Base-by-base conservation (phyloP, 2,888 invertebrate genomes). In the Cosmia trapezina region DNA sequence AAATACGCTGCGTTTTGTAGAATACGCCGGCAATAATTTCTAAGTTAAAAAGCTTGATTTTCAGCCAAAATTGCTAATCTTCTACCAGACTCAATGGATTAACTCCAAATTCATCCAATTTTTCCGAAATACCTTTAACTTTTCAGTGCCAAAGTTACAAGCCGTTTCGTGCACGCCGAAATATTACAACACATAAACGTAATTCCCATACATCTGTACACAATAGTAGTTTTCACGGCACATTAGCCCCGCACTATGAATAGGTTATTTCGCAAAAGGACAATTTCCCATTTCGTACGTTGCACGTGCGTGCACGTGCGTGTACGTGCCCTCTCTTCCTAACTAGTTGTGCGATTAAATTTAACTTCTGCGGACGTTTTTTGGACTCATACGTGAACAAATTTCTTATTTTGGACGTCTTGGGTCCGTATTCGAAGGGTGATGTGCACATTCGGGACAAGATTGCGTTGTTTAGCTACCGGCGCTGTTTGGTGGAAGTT, bases 261-360 rank as follows among this genome's bases (percentile, higher is more conserved):
- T 85, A 84, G 85, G 70, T 78, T 85, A 82, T 78, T 80, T 78
- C 71, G 81, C 66, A 74, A 75, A 85, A 80, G 87, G 78, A 82
- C 82, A 83, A 75, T 83, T 85, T 85, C 83, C 81, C 76, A 81
- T 86, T 76, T 73, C 62, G 72, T 78, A 69, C 81, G 73, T 73
- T 84, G 85, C 85, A 84, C 82, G 81, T 68, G 81, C 81, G 80
- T 84, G 85, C 85, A 84, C 82, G 81, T 68, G 81, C 81, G 80
- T 70, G 45, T 81, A 87, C 86, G 85, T 83, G 86, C 64, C 57
- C 73, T 67, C 78, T 87, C 80, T 74, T 73, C 75, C 67, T 86
- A 83, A 86, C 86, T 87, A 86, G 83, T 86, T 83, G 78, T 53
- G 59, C 83, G 86, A 86, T 86, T 86, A 86, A 86, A 86, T 86